These are phyloP conservation scores for Pasiphila rectangulata DNA, from an alignment of 2,888 invertebrate species.

Conservation along the genomic window DNA sequence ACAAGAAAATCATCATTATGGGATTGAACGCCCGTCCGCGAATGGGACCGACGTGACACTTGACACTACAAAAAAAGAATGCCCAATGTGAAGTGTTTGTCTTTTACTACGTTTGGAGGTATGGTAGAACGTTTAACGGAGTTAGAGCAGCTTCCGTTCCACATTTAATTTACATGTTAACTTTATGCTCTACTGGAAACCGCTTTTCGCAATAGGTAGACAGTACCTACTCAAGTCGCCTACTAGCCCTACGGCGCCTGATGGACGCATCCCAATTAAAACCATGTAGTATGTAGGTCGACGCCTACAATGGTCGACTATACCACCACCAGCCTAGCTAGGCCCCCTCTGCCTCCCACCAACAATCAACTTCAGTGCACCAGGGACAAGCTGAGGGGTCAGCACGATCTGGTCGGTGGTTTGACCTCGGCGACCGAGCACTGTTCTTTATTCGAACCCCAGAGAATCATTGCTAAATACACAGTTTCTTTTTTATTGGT, in stretches of 20 bases:
- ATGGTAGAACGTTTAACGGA: no score
- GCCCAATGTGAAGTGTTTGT: no score
- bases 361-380: conserved; percentile 45
- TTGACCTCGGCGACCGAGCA: conserved; percentile 57
- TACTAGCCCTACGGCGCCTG: conserved; percentile 67
- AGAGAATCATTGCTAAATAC: conserved; percentile 33
- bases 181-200: no score
- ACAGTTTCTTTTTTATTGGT: conserved; percentile 17
- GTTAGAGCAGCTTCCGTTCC: no score
- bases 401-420: conserved; percentile 42
- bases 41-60: no score
- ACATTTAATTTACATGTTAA: no score
- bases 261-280: conserved; percentile 74
- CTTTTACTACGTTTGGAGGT: no score
- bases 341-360: conserved; percentile 51
- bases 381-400: conserved; percentile 43
- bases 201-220: conserved; percentile 41
- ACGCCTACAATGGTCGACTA: conserved; percentile 69
- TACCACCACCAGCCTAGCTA: conserved; percentile 45
- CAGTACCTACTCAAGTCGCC: conserved; percentile 67
- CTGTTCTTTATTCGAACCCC: conserved; percentile 69
- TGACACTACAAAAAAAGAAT: no score
- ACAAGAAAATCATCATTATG: no score
- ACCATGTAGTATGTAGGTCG: conserved; percentile 78
- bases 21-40: no score